These are phyloP conservation scores for Calonectris borealis DNA, from an alignment of 2,113 vertebrate genomes.

Conservation along the genomic window DNA sequence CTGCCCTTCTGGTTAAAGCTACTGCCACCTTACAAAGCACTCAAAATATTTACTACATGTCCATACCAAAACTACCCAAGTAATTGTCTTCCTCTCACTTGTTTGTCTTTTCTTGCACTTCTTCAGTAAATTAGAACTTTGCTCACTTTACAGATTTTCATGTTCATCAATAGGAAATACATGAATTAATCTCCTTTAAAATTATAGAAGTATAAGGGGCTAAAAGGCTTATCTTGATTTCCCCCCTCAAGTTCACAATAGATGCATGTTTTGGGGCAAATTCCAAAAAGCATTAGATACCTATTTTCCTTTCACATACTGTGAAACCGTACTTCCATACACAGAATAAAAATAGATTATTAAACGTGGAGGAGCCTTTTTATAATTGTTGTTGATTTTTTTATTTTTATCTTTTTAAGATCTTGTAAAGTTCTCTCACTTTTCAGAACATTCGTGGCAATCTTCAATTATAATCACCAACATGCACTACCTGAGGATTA, in stretches of 20 bases:
- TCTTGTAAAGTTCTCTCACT: not conserved
- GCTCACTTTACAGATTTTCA: not conserved
- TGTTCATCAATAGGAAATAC: not conserved
- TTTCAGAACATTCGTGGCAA: not conserved
- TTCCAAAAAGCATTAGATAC: not conserved
- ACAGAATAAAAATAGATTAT: not conserved
- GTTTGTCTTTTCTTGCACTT: not conserved
- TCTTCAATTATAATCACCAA: not conserved
- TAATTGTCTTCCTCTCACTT: not conserved
- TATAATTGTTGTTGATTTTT: not conserved
- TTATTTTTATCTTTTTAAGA: not conserved
- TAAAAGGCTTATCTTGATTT: not conserved
- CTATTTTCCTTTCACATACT: not conserved
- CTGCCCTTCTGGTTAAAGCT: not conserved
- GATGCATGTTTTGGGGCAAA: not conserved
- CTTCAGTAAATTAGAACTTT: not conserved
- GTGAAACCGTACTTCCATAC: not conserved
- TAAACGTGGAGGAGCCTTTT: not conserved
- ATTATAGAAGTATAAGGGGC: not conserved
- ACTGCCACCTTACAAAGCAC: not conserved
- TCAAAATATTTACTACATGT: not conserved
- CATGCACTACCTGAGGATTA: not conserved
- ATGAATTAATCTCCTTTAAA: not conserved
- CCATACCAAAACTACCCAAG: not conserved
- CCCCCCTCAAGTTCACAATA: not conserved